phyloP scores from a whole-genome alignment of 2,797 vertebrate genomes.

The Netta rufina region DNA sequence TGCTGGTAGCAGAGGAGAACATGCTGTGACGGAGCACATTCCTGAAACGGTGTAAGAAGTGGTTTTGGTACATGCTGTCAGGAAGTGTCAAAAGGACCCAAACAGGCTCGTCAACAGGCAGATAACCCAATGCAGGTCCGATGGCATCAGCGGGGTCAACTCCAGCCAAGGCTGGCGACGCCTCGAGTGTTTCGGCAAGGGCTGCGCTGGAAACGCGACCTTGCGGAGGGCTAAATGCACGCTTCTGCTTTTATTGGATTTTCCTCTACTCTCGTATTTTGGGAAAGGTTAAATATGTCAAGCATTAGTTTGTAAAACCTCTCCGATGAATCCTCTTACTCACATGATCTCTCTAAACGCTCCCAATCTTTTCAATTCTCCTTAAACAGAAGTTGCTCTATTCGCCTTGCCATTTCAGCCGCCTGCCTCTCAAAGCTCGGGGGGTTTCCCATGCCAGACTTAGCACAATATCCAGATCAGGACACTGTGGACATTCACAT shows the following conservation, averaged over 20 bases:
- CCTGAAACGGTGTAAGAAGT: not conserved
- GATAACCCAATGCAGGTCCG: not conserved
- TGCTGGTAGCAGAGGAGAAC: constrained; percentile 12
- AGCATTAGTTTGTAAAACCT: constrained; percentile 37
- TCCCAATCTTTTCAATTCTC: not conserved
- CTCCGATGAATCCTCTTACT: constrained; percentile 38
- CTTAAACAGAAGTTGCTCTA: not conserved
- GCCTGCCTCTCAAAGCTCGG: accelerated
- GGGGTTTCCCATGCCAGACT: not conserved
- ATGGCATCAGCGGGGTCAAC: not conserved
- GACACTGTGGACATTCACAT: not conserved
- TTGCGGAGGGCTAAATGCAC: accelerated
- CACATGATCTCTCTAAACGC: constrained; percentile 31
- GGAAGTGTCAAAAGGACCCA: not conserved
- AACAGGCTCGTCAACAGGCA: not conserved
- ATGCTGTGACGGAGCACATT: not conserved
- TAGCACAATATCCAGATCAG: not conserved
- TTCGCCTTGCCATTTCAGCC: not conserved
- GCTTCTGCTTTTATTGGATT: not conserved
- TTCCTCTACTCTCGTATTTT: not conserved
- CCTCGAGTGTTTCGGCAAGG: accelerated
- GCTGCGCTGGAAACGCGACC: accelerated
- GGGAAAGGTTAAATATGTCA: constrained; percentile 37
- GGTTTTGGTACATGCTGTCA: not conserved
- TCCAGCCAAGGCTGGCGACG: not conserved